These are phyloP conservation scores for Eupleurogrammus muticus DNA, from an alignment of 2,797 vertebrate genomes.

Conservation along the genomic window DNA sequence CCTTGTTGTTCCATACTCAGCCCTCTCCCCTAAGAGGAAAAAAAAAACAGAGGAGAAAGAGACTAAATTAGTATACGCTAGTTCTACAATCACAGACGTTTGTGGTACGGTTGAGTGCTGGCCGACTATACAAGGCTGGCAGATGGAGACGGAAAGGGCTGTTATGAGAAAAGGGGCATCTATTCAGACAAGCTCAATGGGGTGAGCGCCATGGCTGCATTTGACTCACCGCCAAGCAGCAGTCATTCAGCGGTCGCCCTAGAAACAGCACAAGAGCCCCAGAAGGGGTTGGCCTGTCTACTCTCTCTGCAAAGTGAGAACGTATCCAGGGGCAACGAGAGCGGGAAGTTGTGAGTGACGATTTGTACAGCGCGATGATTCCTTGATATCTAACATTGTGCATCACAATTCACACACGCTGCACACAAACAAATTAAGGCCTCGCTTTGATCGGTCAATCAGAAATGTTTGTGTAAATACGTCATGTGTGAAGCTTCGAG, in stretches of 20 bases:
- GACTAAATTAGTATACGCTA: slow-evolving; percentile 55
- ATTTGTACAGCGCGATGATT: slow-evolving; percentile 60
- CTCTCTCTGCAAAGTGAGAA: slow-evolving; percentile 64
- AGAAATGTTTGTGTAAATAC: slow-evolving; percentile 43
- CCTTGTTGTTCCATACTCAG: slow-evolving; percentile 95
- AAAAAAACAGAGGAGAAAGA: slow-evolving; percentile 56
- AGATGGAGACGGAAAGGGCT: slow-evolving; percentile 77
- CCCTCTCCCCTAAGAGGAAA: slow-evolving; percentile 88
- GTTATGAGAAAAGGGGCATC: slow-evolving; percentile 74
- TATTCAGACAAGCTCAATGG: slow-evolving; percentile 77
- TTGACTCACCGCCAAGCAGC: slow-evolving; percentile 76
- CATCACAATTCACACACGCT: slow-evolving; percentile 9
- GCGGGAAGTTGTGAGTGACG: slow-evolving; percentile 45
- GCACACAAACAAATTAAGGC: slow-evolving; percentile 38
- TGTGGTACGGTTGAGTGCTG: slow-evolving; percentile 64
- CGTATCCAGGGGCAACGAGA: slow-evolving; percentile 72
- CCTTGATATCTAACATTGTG: slow-evolving; percentile 39
- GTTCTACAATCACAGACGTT: slow-evolving; percentile 63
- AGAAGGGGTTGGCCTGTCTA: slow-evolving; percentile 63
- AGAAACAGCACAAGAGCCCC: slow-evolving; percentile 78
- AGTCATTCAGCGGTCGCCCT: slow-evolving; percentile 81
- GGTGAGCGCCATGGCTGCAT: slow-evolving; percentile 68
- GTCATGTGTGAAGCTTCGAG: slow-evolving; percentile 57
- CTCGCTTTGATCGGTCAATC: slow-evolving; percentile 56
- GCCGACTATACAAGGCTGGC: slow-evolving; percentile 63